Base-by-base conservation (phyloP, 2,888 invertebrate species). In the Pollenia labialis region DNA sequence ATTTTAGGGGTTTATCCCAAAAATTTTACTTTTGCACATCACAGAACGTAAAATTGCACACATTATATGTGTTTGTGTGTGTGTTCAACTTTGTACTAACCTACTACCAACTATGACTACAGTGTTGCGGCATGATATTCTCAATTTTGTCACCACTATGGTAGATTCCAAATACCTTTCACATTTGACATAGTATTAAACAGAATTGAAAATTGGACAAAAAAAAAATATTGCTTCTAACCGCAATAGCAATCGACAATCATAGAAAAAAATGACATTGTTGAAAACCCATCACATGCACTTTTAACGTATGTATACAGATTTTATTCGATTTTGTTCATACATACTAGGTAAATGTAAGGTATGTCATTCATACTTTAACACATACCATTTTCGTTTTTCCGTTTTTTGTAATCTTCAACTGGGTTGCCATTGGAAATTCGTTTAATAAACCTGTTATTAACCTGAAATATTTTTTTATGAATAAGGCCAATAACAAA, bases 161-260 rank as follows among this genome's bases (percentile, higher is more conserved):
- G n/a, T 18, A 58, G 44, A 44, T 42, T 58, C 54, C 42, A 62
- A 76, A 69, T 76, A 76, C 62, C 69, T 75, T 62, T 76, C 42
- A 71, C 42, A 56, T 77, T 56, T 77, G 71, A 75, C 76, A 76
- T 76, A 54, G 18, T 62, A 77, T 62, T n/a, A 50, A 71, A 69
- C 58, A 50, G 44, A 68, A 75, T 60, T 80, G n/a, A 79, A 68
- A 71, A 32, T 16, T 16, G 23, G 14, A 14, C 10, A 50, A 42
- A 54, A 46, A 48, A 50, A 66, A 54, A 64, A 46, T 10, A 54
- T 32, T 44, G 6, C 23, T 72, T 64, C 9, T 12, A 56, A 58
- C 83, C 71, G 32, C 83, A 77, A 71, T 66, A 58, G 56, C 72
- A 85, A 77, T 77, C 76, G 76, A 46, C 58, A 74, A 40, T 85